Conservation (phyloP, 2,888 invertebrate species). For the Dinocampus coccinellae region DNA sequence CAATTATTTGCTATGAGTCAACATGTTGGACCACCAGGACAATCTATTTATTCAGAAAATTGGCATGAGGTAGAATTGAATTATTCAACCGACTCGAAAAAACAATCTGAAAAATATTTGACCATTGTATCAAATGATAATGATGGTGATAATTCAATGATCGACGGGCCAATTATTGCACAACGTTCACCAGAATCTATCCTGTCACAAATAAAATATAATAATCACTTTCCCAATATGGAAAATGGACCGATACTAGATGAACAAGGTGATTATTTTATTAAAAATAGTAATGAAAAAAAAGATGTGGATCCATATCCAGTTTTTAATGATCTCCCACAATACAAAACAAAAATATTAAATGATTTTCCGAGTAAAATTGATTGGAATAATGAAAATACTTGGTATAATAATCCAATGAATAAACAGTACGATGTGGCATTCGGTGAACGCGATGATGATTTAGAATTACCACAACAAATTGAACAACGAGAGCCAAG, state of each 20-base stretch:
- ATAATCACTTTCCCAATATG: not conserved
- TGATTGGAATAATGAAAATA: slow-evolving; percentile 12
- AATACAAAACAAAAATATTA: slow-evolving; percentile 19
- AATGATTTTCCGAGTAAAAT: slow-evolving; percentile 23
- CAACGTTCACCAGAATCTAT: slow-evolving; percentile 51
- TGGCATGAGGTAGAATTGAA: slow-evolving; percentile 67
- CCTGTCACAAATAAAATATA: not conserved
- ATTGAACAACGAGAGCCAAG: slow-evolving; percentile 21
- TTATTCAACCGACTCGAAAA: slow-evolving; percentile 70
- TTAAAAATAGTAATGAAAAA: slow-evolving; percentile 32
- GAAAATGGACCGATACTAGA: slow-evolving; percentile 37
- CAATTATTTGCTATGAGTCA: slow-evolving; percentile 78
- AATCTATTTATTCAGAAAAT: slow-evolving; percentile 77
- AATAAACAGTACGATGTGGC: slow-evolving; percentile 17
- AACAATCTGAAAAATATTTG: slow-evolving; percentile 69
- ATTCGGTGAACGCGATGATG: not conserved
- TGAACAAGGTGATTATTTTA: slow-evolving; percentile 28
- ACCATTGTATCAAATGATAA: slow-evolving; percentile 58
- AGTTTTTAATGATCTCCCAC: slow-evolving; percentile 14
- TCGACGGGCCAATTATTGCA: slow-evolving; percentile 48
- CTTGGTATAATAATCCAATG: slow-evolving; percentile 1
- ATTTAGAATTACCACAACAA: slow-evolving; percentile 41
- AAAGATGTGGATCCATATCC: slow-evolving; percentile 23
- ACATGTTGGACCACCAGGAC: slow-evolving; percentile 79
- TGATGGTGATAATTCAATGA: slow-evolving; percentile 46